These are phyloP conservation scores for Plagodis pulveraria DNA, from an alignment of 2,888 invertebrate species.

Conservation along the genomic window DNA sequence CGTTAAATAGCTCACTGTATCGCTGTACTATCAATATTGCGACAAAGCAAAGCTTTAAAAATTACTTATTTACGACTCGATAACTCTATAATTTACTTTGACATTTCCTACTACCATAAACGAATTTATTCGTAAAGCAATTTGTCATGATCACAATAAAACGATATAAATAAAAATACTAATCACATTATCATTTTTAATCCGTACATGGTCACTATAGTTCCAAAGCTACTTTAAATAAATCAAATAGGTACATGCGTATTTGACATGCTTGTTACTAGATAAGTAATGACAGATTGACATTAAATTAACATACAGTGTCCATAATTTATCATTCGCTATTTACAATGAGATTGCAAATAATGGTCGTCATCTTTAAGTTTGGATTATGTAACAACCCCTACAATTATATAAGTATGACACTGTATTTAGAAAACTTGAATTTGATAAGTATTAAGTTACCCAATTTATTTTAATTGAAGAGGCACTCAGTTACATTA, in stretches of 20 bases:
- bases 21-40: not conserved
- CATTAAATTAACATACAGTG: conserved; percentile 26
- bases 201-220: conserved; percentile 8
- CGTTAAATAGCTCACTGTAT: too few relatives aligned
- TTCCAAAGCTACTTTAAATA: conserved; percentile 2
- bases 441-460: too few relatives aligned
- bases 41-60: conserved; percentile 7
- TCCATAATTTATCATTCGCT: conserved; percentile 18
- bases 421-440: too few relatives aligned
- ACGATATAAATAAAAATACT: conserved; percentile 1
- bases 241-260: conserved; percentile 13
- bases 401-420: not conserved
- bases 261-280: conserved; percentile 18
- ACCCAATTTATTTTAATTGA: too few relatives aligned
- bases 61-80: not conserved
- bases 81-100: conserved; percentile 6
- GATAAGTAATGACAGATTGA: conserved; percentile 26
- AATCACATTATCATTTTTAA: conserved; percentile 8
- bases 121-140: conserved; percentile 9
- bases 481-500: too few relatives aligned
- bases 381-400: not conserved
- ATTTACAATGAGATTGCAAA: conserved; percentile 18
- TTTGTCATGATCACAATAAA: conserved; percentile 13
- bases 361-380: not conserved
- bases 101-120: conserved; percentile 14